A percentile compares a stretch with the other conserved stretches of the same genome.
These are phyloP conservation scores for Druon quercuslanigerum DNA, from an alignment of 1,140 invertebrate genomes.

Conservation along the genomic window DNA sequence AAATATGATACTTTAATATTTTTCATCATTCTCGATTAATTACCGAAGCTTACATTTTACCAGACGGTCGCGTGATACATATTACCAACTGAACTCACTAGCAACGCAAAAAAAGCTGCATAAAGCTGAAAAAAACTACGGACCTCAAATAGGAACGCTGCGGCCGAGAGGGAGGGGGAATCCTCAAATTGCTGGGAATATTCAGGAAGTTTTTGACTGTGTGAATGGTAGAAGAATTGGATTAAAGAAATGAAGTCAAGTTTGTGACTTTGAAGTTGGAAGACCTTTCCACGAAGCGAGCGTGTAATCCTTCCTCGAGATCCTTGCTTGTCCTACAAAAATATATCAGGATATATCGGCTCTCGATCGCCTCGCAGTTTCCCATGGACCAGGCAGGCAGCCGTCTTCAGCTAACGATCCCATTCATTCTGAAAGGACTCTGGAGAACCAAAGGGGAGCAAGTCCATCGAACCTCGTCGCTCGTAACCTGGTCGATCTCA, in stretches of 20 bases:
- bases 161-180: too few relatives aligned
- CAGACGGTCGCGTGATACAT: too few relatives aligned
- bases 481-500: not conserved
- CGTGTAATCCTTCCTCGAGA: not conserved
- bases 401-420: constrained; percentile 14
- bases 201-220: too few relatives aligned
- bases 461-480: constrained; percentile 17
- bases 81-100: too few relatives aligned
- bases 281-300: not conserved
- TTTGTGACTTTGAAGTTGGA: not conserved
- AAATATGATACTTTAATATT: too few relatives aligned
- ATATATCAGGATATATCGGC: constrained; percentile 30
- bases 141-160: too few relatives aligned
- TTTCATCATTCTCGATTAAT: too few relatives aligned
- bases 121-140: too few relatives aligned
- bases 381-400: constrained; percentile 2
- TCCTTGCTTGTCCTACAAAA: constrained; percentile 13
- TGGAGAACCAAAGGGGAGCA: constrained; percentile 11
- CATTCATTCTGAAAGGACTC: constrained; percentile 27
- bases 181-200: too few relatives aligned
- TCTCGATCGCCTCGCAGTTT: constrained; percentile 29
- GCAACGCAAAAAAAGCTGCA: too few relatives aligned
- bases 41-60: too few relatives aligned
- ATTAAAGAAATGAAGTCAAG: not conserved
- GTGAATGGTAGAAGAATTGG: not conserved